phyloP scores from a whole-genome alignment of 2,888 invertebrate species.

The Drosophila infuscata region DNA sequence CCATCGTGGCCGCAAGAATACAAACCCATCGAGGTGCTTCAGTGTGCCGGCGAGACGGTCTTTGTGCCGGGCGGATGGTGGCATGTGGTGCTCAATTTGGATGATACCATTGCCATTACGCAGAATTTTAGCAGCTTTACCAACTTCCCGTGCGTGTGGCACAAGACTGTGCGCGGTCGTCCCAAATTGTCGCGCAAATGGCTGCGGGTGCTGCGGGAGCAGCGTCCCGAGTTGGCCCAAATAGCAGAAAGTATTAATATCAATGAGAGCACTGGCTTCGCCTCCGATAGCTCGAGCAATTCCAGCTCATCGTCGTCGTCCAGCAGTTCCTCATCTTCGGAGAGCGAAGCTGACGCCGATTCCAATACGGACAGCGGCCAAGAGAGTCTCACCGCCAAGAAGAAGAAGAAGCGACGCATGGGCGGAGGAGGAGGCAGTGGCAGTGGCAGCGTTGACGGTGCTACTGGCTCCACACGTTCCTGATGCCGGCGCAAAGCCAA shows the following conservation, averaged over 20 bases:
- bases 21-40: conserved; percentile 96
- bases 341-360: conserved; percentile 84
- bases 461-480: conserved; percentile 56
- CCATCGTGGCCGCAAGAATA: conserved; percentile 96
- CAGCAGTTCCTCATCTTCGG: conserved; percentile 85
- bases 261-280: conserved; percentile 94
- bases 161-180: conserved; percentile 97
- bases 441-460: conserved; percentile 43
- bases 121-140: conserved; percentile 98
- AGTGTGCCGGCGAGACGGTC: conserved; percentile 98
- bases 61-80: conserved; percentile 99
- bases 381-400: conserved; percentile 94
- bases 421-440: conserved; percentile 68
- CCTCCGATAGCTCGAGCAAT: conserved; percentile 97
- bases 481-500: conserved; percentile 78
- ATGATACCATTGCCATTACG: conserved; percentile 98
- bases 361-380: conserved; percentile 93
- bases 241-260: conserved; percentile 94
- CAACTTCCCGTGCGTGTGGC: conserved; percentile 99
- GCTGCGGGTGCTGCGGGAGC: conserved; percentile 89
- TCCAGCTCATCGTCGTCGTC: conserved; percentile 91
- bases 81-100: conserved; percentile 99
- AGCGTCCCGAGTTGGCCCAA: conserved; percentile 91
- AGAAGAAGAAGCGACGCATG: conserved; percentile 90
- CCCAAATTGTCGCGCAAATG: conserved; percentile 98